A percentile compares a stretch with the other conserved stretches of the same genome.
Conservation (phyloP, 2,888 invertebrate genomes). For the Chalcosyrphus nemorum region DNA sequence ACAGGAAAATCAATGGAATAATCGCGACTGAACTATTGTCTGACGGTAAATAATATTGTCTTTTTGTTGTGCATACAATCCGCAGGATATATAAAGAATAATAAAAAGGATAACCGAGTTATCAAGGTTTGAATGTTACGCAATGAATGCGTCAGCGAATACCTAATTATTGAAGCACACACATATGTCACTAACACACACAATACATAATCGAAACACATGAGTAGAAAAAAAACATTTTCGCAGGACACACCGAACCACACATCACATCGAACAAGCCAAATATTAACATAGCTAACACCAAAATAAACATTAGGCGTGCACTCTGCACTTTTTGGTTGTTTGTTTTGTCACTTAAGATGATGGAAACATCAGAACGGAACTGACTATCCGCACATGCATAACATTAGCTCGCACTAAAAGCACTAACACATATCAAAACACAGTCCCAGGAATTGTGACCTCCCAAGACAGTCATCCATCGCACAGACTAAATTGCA, state of each 20-base stretch:
- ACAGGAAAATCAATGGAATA: conserved; percentile 47
- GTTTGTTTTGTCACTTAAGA: conserved; percentile 52
- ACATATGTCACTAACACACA: background rate
- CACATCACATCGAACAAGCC: conserved; percentile 37
- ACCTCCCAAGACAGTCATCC: conserved; percentile 30
- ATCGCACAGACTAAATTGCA: conserved; percentile 51
- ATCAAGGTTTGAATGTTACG: background rate
- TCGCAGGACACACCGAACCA: background rate
- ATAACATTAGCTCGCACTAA: conserved; percentile 52
- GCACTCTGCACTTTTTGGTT: conserved; percentile 58
- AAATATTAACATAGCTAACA: conserved; percentile 38
- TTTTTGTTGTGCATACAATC: background rate
- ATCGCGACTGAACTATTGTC: conserved; percentile 36
- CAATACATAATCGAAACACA: background rate
- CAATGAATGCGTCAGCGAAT: conserved; percentile 21
- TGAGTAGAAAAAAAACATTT: background rate
- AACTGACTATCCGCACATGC: conserved; percentile 17
- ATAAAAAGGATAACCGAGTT: background rate
- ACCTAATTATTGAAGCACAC: background rate
- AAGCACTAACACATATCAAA: conserved; percentile 42
- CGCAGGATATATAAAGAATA: background rate
- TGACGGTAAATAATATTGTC: conserved; percentile 20
- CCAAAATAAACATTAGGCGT: conserved; percentile 52
- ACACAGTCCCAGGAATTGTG: conserved; percentile 28
- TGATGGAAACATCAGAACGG: conserved; percentile 35